Conservation (phyloP, 2,113 vertebrate species). For the Polypterus senegalus region DNA sequence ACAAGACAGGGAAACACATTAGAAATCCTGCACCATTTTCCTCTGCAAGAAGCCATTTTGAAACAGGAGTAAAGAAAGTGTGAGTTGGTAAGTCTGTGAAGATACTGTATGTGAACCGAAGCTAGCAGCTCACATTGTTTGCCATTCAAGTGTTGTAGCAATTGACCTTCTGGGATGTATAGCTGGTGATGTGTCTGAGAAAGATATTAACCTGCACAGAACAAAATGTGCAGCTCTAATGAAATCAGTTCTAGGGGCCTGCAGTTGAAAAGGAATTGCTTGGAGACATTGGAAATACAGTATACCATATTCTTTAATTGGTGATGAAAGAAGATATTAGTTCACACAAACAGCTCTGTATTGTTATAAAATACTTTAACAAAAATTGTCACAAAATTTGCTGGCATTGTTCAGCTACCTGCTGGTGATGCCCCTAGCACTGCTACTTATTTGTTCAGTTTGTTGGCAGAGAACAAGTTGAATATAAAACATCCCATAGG, state of each 20-base stretch:
- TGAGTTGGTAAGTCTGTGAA: slow-evolving; percentile 8
- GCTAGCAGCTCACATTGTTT: slow-evolving; percentile 10
- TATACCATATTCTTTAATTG: slow-evolving; percentile 5
- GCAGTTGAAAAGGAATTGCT: not conserved
- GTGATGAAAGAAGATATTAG: slow-evolving; percentile 1
- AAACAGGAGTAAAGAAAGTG: not conserved
- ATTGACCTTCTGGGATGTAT: slow-evolving; percentile 6
- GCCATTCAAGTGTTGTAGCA: slow-evolving; percentile 7
- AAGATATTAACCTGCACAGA: slow-evolving; percentile 6
- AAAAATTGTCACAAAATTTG: not conserved
- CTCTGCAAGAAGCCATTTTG: not conserved
- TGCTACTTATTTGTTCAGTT: no score
- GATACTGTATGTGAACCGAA: not conserved
- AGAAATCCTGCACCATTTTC: no score
- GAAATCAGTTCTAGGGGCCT: not conserved
- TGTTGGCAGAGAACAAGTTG: no score
- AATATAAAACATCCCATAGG: no score
- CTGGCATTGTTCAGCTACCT: not conserved
- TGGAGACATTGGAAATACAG: not conserved
- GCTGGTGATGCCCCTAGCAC: no score
- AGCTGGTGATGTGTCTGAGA: slow-evolving; percentile 2
- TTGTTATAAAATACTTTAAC: slow-evolving; percentile 6
- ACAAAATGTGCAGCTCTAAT: slow-evolving; percentile 11
- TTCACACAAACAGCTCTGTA: slow-evolving; percentile 1
- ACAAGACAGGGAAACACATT: no score